Evolutionary conservation across 2,797 vertebrate species (phyloP), one percentile per base, ranked within the genome.

Genomic region (Sus cebifrons): DNA sequence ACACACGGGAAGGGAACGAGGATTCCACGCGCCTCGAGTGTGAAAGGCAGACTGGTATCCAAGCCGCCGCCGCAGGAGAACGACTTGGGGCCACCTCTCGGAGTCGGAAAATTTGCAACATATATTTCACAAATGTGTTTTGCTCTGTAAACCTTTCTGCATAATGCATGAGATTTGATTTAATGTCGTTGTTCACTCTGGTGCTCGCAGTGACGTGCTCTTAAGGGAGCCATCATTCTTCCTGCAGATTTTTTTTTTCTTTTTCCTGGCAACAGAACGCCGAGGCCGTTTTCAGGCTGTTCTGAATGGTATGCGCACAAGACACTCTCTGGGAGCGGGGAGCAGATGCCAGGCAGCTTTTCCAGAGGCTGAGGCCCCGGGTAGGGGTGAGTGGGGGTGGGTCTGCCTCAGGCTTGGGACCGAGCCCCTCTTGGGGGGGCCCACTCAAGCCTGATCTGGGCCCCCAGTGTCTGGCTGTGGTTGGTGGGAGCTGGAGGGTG

Each of bases 101-200:
- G 97, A 97, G 90, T 87, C 86, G 88, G 96, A 74, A 97, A 98
- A 98, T 97, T 95, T 98, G 97, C 98, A 97, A 97, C 97, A 93
- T 97, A 44, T 71, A 97, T 98, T 97, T 98, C 97, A 96, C 96
- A 82, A 96, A 93, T 88, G 85, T 0, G 79, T 88, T 87, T 97
- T 95, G 89, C 73, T 54, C 94, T 82, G 85, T 67, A 97, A 97
- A 96, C 89, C 96, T 85, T 93, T 49, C 96, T 98, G 98, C 98
- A 98, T 98, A 98, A 98, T 98, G 98, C 98, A 98, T 97, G 97
- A 95, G 96, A 40, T 62, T 84, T 93, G 98, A 98, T 97, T 98
- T 97, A 98, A 95, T 29, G 90, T 65, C 92, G 71, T 49, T 82
- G 97, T 98, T 98, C 97, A 97, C 95, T 67, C 97, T 89, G 95